Base-by-base conservation (phyloP, 2,888 invertebrate genomes). In the Lasioglossum zephyrum region DNA sequence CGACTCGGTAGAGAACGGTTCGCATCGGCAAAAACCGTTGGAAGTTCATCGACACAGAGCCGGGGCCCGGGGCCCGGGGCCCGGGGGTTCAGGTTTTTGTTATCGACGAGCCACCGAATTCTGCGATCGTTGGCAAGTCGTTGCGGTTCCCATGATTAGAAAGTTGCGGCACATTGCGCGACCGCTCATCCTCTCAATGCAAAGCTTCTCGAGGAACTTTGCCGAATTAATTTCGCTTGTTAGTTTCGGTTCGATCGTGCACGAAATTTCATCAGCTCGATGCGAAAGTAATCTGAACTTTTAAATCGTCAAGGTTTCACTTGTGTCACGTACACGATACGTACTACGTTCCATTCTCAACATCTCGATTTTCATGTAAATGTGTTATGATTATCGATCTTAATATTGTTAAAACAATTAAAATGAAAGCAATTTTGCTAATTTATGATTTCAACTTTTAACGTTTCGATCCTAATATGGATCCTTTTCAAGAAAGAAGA, bases 21-120 rank as follows among this genome's bases (percentile, higher is more conserved):
- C 1, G n/a, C 81, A 73, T 6, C 36, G 18, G 31, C 66, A 36
- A 66, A 31, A 79, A 74, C 60, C 77, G 49, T 36, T 49, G 39
- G 16, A 70, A 49, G 73, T 77, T 79, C 76, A 77, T 85, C 76
- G 82, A 63, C 82, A 26, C 60, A n/a, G 57, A 31, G 0, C 31
- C 31, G 31, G 31, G 31, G 1, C 36, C 70, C 63, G n/a, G 57
- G 49, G 26, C 31, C 31, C 31, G 31, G 31, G 31, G 1, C 36
- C 70, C 63, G n/a, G 57, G 49, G 26, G 53, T 31, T 69, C 53
- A 31, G 36, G 31, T 57, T 85, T 79, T 41, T 81, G 53, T 53
- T 47, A 6, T 41, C 11, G 44, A 76, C 26, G 18, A 16, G 60
- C 41, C 8, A 16, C 9, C 41, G 26, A 57, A 41, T 41, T 39